Conservation (phyloP, 2,888 invertebrate species). For the Himalopsyche anomala region DNA sequence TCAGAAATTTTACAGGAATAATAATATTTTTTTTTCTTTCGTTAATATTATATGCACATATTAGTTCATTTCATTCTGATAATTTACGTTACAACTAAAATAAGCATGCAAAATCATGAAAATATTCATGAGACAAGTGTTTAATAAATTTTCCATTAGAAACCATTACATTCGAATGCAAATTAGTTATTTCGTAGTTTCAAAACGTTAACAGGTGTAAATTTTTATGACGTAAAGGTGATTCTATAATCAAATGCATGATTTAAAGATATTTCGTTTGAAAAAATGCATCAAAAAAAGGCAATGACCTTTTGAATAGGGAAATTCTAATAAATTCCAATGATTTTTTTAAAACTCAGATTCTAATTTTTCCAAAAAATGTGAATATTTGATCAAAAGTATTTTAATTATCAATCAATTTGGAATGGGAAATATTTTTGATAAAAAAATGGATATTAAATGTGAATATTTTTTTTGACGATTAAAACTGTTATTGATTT, state of each 20-base stretch:
- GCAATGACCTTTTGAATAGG: not conserved
- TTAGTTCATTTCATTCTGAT: not conserved
- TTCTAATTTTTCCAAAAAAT: no score
- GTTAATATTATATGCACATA: not conserved
- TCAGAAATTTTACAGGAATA: not conserved
- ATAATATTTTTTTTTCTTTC: not conserved
- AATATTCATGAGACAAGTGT: conserved; percentile 8
- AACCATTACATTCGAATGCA: conserved; percentile 7
- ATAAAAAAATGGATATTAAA: no score
- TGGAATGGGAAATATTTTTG: not conserved
- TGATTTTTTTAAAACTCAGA: not conserved
- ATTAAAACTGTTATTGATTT: no score
- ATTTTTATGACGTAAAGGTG: not conserved
- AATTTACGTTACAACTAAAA: not conserved
- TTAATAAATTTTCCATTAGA: not conserved
- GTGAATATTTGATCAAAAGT: no score
- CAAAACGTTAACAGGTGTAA: conserved; percentile 12
- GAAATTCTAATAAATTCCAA: conserved; percentile 1
- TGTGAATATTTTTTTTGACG: no score
- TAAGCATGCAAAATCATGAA: conserved; percentile 15
- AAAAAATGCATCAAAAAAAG: not conserved
- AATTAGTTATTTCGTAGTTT: not conserved
- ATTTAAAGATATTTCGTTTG: not conserved
- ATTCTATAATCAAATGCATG: not conserved
- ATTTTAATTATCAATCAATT: not conserved